These are phyloP conservation scores for Gavialis gangeticus DNA, from an alignment of 2,113 vertebrate species.

Conservation along the genomic window DNA sequence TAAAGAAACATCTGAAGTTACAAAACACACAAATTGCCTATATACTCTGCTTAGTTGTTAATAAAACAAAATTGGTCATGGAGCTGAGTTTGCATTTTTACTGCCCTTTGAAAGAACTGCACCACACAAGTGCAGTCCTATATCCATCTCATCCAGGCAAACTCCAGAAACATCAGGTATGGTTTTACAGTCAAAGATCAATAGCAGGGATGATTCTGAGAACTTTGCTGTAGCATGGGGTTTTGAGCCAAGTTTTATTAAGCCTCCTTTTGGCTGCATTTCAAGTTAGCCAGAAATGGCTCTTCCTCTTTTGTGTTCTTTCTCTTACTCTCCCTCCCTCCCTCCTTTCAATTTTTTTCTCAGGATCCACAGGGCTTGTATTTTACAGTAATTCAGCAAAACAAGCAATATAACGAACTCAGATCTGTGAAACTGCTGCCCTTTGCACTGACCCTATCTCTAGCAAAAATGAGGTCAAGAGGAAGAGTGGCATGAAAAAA, in stretches of 20 bases:
- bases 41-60: conserved; percentile 3
- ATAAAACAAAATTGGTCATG: not conserved
- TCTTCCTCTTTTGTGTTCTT: conserved; percentile 14
- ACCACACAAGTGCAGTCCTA: conserved; percentile 1
- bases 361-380: conserved; percentile 42
- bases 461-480: conserved; percentile 17
- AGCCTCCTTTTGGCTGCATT: conserved; percentile 53
- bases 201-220: conserved; percentile 54
- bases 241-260: conserved; percentile 47
- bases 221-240: not conserved
- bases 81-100: conserved; percentile 19
- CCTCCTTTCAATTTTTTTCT: conserved; percentile 45
- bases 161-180: conserved; percentile 42
- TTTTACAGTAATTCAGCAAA: conserved; percentile 34
- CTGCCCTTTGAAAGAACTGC: not conserved
- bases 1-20: not conserved
- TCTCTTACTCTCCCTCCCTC: not conserved
- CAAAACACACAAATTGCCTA: conserved; percentile 2
- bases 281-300: conserved; percentile 36
- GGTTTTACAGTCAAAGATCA: conserved; percentile 49
- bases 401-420: conserved; percentile 21
- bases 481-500: conserved; percentile 25
- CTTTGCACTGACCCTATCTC: conserved; percentile 12
- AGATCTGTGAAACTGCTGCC: conserved; percentile 35
- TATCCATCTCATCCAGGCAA: conserved; percentile 9